Conservation (phyloP, 64 coral and sea anemone species). For the Porites australiensis region DNA sequence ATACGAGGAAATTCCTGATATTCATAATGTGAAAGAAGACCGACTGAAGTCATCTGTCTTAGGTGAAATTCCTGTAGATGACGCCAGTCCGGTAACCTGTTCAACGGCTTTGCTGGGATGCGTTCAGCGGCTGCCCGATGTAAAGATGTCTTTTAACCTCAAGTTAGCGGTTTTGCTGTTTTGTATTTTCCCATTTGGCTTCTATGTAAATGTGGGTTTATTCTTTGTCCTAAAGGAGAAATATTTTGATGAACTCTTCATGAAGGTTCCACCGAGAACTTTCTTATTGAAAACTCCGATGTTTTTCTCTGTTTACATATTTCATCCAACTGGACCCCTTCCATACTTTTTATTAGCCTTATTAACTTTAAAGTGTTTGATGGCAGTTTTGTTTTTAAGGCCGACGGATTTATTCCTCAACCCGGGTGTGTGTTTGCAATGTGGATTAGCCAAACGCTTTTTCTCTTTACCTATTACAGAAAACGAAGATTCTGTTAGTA, state of each 20-base stretch:
- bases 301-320: not conserved
- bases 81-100: not conserved
- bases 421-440: too few species aligned
- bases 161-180: not conserved
- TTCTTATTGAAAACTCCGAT: not conserved
- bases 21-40: not conserved
- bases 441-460: not conserved
- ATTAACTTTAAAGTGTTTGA: too few species aligned
- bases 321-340: too few species aligned
- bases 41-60: too few species aligned
- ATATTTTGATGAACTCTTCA: not conserved
- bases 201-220: not conserved
- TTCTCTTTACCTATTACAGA: too few species aligned
- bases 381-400: too few species aligned
- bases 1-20: not conserved
- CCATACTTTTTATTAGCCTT: too few species aligned
- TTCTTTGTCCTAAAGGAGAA: not conserved
- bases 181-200: not conserved
- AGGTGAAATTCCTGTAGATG: not conserved
- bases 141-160: not conserved
- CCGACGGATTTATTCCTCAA: too few species aligned
- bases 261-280: not conserved
- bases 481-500: not conserved
- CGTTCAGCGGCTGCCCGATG: not conserved
- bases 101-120: not conserved